phyloP scores from a whole-genome alignment of 2,797 vertebrate species.

The Sciurus carolinensis region DNA sequence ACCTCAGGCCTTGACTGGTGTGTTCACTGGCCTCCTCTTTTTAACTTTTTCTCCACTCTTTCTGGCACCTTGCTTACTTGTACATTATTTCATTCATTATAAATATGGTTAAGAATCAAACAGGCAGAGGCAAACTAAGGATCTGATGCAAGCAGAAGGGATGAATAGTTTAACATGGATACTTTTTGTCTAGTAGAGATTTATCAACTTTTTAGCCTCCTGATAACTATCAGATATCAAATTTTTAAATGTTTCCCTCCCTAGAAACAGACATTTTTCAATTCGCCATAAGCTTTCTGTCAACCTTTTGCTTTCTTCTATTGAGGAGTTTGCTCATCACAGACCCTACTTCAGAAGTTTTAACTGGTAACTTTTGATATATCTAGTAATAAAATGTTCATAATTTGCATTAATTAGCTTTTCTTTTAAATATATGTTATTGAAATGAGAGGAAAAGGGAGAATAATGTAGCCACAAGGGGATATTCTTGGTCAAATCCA shows the following conservation, averaged over 20 bases:
- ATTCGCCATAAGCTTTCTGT: background rate
- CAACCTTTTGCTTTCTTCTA: background rate
- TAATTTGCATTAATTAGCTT: background rate
- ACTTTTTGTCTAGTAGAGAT: background rate
- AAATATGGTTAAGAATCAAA: background rate
- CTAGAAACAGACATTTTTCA: background rate
- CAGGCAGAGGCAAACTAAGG: background rate
- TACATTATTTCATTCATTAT: background rate
- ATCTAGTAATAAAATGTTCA: background rate
- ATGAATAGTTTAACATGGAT: background rate
- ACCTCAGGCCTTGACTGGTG: background rate
- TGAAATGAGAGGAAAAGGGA: background rate
- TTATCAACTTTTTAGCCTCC: background rate
- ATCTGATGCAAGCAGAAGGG: background rate
- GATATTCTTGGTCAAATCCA: background rate
- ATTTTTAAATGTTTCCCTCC: background rate
- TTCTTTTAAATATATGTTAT: background rate
- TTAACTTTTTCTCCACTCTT: background rate
- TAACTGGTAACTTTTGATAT: background rate
- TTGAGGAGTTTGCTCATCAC: background rate
- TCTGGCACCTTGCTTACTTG: background rate
- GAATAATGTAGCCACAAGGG: background rate
- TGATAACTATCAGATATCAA: background rate
- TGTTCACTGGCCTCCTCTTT: background rate
- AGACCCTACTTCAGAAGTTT: background rate